These are phyloP conservation scores for Strongylocentrotus purpuratus DNA, from an alignment of 35 echinoderm and acorn worm genomes.

Conservation along the genomic window DNA sequence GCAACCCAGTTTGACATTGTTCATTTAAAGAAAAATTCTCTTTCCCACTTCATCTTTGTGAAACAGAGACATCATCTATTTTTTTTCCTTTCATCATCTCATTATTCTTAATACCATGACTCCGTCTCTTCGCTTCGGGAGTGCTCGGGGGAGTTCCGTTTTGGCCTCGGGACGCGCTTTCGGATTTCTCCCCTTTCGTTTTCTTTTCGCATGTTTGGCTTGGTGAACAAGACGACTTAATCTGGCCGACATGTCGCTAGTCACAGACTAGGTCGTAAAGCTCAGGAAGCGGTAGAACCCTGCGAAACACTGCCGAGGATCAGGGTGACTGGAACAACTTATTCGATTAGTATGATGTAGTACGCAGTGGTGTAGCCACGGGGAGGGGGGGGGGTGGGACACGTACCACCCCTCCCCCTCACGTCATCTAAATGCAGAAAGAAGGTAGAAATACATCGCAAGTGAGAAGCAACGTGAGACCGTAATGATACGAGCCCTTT, in stretches of 20 bases:
- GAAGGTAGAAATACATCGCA: too few species aligned
- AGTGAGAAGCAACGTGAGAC: too few species aligned
- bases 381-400: neutral
- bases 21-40: neutral
- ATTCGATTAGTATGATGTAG: too few species aligned
- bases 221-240: neutral
- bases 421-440: too few species aligned
- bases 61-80: neutral
- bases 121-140: neutral
- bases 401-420: too few species aligned
- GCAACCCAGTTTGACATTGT: neutral
- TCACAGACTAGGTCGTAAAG: neutral
- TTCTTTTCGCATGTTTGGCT: neutral
- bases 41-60: neutral
- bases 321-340: neutral
- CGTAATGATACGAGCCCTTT: neutral
- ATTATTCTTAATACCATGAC: neutral
- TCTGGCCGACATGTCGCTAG: neutral
- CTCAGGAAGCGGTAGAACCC: neutral
- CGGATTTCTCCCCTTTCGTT: neutral
- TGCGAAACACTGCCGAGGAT: neutral
- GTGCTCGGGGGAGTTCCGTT: conserved; percentile 32
- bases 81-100: neutral
- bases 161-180: conserved; percentile 30
- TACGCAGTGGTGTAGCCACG: neutral